Base-by-base conservation (phyloP, 1,140 invertebrate genomes). In the Heliconius congener region DNA sequence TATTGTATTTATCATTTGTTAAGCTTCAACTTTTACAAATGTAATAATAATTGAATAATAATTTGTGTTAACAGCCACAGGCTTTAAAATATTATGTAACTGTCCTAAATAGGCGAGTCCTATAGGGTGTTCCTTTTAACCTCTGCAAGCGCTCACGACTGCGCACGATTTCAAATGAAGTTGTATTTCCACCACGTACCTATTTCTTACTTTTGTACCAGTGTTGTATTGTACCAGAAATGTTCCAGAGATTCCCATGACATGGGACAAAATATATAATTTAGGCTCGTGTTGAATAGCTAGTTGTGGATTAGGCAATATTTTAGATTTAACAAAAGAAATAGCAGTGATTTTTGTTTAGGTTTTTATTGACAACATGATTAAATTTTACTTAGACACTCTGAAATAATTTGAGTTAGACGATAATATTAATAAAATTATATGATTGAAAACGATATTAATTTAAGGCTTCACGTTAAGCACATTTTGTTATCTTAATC, bases 81-180 rank as follows among this genome's bases (percentile, higher is more conserved):
- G 11, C 23, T 55, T n/a, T 18, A 74, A 75, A 74, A n/a, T 81
- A 76, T 73, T 30, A n/a, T 81, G 66, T 81, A 81, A 79, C 8
- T 52, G 73, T 79, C 81, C 74, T 82, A 81, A 76, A 60, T 60
- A 78, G 81, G 77, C 74, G 77, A 74, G 74, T 42, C 75, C 82
- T 84, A 84, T 78, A 83, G 80, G 75, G 77, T 76, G 57, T 72
- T 57, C 50, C 79, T 42, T 72, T 82, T 83, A 81, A 80, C 80
- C 79, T 82, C 77, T 81, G 74, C 79, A 78, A 77, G 80, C 76
- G 79, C 84, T 79, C 85, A 84, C 80, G 83, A 80, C 52, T 75
- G 76, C 79, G 77, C 84, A 85, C 84, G 84, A 83, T 46, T 80
- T 74, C 80, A 75, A 82, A 85, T 86, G 80, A 85, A 85, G 83